phyloP scores from a whole-genome alignment of 2,888 invertebrate genomes.

The Drosophila merina region DNA sequence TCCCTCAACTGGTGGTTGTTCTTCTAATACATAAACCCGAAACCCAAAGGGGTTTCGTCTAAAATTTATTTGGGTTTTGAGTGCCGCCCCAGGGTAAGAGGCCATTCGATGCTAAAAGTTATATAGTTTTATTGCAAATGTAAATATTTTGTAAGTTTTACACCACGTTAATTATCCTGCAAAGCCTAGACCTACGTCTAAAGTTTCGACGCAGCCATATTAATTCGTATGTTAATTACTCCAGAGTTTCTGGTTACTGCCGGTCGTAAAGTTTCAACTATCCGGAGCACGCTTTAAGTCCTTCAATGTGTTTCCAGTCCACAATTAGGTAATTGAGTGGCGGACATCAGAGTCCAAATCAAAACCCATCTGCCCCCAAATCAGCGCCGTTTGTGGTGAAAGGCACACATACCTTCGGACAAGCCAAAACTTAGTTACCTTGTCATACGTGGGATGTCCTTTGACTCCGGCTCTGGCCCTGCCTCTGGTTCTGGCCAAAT shows the following conservation, averaged over 20 bases:
- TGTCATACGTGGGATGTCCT: constrained; percentile 28
- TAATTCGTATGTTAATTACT: background rate
- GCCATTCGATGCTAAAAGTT: background rate
- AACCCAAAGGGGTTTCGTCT: background rate
- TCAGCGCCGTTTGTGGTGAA: constrained; percentile 11
- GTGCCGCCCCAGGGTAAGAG: background rate
- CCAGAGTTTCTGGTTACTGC: background rate
- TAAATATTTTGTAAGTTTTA: too few relatives aligned
- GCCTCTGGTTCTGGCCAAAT: background rate
- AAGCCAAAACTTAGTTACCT: constrained; percentile 8
- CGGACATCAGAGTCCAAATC: constrained; percentile 2
- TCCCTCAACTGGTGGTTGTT: background rate
- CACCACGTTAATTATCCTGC: background rate
- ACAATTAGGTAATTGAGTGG: constrained; percentile 35
- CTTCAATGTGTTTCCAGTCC: constrained; percentile 5
- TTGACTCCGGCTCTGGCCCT: constrained; percentile 7
- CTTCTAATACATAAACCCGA: background rate
- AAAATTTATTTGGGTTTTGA: background rate
- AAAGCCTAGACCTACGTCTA: too few relatives aligned
- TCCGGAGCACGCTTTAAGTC: constrained; percentile 18
- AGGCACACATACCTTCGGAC: constrained; percentile 1
- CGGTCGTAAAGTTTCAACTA: constrained; percentile 34
- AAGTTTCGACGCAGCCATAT: background rate
- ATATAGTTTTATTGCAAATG: background rate
- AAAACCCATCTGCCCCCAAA: constrained; percentile 7